Percentiles rank a stretch among this genome's conserved stretches.
Evolutionary conservation across 2,113 vertebrate genomes (phyloP).

Genomic region (Sialia sialis): DNA sequence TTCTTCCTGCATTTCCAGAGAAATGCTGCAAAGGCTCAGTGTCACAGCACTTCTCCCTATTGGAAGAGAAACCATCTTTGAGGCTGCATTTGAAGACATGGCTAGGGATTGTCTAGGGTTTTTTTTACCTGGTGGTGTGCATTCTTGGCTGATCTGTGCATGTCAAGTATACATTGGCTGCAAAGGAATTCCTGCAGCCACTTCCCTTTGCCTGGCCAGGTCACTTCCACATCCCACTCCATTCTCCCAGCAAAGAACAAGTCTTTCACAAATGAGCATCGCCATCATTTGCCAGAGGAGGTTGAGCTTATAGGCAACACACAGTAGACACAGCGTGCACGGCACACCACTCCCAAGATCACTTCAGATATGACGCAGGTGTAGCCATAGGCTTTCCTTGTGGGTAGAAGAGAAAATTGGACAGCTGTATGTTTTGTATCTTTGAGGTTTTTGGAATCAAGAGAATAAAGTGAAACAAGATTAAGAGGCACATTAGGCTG

Average conservation of each 20-base stretch:
- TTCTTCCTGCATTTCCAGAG: not conserved
- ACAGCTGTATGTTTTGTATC: not conserved
- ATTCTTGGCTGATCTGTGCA: not conserved
- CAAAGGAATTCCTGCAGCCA: not conserved
- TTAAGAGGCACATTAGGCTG: not conserved
- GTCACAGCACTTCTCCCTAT: not conserved
- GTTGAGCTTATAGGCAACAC: not conserved
- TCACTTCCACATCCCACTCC: not conserved
- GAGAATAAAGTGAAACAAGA: slow-evolving; percentile 2
- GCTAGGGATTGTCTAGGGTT: not conserved
- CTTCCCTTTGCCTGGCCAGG: not conserved
- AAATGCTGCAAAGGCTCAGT: not conserved
- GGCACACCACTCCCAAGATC: not conserved
- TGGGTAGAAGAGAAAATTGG: not conserved
- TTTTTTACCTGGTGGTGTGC: not conserved
- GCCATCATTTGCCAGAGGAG: not conserved
- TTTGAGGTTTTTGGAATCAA: not conserved
- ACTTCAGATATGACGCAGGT: not conserved
- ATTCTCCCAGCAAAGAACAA: not conserved
- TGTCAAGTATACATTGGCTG: not conserved
- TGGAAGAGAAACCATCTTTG: not conserved
- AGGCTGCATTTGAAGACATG: not conserved
- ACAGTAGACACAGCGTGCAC: not conserved
- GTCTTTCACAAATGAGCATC: not conserved
- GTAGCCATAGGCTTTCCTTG: not conserved